Base-by-base conservation (phyloP, 2,797 vertebrate species). In the Anolis apletophallus region DNA sequence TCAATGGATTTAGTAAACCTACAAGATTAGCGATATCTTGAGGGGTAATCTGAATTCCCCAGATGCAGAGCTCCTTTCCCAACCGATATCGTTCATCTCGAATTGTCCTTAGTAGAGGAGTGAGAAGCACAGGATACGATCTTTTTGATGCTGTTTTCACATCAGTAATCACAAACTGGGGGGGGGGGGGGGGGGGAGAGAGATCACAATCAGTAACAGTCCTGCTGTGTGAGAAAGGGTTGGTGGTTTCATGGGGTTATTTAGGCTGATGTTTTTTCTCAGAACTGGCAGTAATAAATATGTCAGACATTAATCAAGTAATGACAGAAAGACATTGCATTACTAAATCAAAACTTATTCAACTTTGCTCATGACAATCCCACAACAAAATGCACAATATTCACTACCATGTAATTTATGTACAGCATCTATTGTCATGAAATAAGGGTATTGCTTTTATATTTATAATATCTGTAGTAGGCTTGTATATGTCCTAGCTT, bases 21-120 rank as follows among this genome's bases (percentile, higher is more conserved):
- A 96, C 91, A 26, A 94, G 91, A 34, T 94, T 94, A 88, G 93
- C 91, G 3, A 94, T 79, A 88, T 96, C 93, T n/a, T 91, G 90
- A 50, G 94, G 94, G 80, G 80, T 94, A 79, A 95, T 91, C 4
- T 80, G 86, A 80, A 95, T 85, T 67, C 94, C 91, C 94, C 94
- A 95, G 79, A 96, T 10, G 68, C 92, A 94, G n/a, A 96, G 54
- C 61, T 95, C 93, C 34, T 90, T 95, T 50, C 89, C 93, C 50
- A 87, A 67, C 12, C 14, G 93, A 88, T 96, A 96, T 7, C 87
- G 40, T 80, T 94, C 95, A n/a, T 95, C 89, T 61, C 13, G 88
- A 29, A 96, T 93, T 46, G 96, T 92, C 93, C 85, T 90, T 46
- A 96, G 87, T 75, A 96, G 69, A 40, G 93, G 93, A 80, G 93